Conservation (phyloP, 1,140 invertebrate genomes). For the Sarcophaga bullata region DNA sequence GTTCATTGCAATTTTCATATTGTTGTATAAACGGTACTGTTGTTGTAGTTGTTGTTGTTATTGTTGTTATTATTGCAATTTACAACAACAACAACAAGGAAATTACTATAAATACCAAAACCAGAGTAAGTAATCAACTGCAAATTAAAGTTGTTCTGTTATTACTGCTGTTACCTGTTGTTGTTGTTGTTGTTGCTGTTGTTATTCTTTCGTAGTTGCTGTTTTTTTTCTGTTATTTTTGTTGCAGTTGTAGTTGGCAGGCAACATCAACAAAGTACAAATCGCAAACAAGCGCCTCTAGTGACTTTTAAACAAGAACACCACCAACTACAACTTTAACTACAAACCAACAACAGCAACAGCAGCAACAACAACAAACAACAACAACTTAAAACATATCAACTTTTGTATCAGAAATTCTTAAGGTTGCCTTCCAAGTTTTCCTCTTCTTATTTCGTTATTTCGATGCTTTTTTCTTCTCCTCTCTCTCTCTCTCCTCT, state of each 20-base stretch:
- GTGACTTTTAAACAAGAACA: slow-evolving; percentile 41
- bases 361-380: too few relatives aligned
- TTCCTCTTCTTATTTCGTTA: neutral
- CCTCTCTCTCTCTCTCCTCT: neutral
- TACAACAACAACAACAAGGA: too few relatives aligned
- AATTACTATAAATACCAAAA: neutral
- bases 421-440: slow-evolving; percentile 32
- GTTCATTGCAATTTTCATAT: slow-evolving; percentile 62
- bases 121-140: slow-evolving; percentile 13
- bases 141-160: slow-evolving; percentile 36
- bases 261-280: slow-evolving; percentile 45
- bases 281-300: slow-evolving; percentile 47
- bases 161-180: neutral
- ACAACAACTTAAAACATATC: slow-evolving; percentile 40
- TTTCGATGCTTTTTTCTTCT: neutral
- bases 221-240: too few relatives aligned
- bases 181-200: slow-evolving; percentile 42
- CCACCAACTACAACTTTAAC: too few relatives aligned
- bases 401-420: slow-evolving; percentile 36
- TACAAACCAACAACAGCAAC: slow-evolving; percentile 47
- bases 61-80: too few relatives aligned
- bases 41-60: too few relatives aligned
- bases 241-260: slow-evolving; percentile 56
- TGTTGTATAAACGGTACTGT: neutral
- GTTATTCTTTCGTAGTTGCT: slow-evolving; percentile 38